Base-by-base conservation (phyloP, 2,113 vertebrate species). In the Kryptolebias marmoratus region DNA sequence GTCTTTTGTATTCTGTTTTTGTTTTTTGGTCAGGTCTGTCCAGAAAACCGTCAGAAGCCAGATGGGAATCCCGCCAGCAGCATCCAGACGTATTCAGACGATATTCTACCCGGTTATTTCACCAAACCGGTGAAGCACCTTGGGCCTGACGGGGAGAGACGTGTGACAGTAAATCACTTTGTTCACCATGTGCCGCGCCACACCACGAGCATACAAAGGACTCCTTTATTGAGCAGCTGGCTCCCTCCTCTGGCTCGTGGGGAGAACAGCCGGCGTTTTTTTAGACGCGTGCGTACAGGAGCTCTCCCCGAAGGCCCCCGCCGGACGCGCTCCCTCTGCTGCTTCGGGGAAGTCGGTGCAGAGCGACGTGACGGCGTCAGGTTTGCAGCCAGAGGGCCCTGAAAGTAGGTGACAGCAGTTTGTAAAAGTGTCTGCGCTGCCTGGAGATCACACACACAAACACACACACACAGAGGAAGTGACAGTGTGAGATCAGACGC, bases 191-290 rank as follows among this genome's bases (percentile, higher is more conserved):
- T 87, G 80, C 83, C 84, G 79, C 80, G 76, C 78, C 59, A 81
- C 77, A 72, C 75, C 82, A 68, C 74, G 79, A 64, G 57, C 55
- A 74, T 88, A 87, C 88, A 87, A 88, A 86, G 83, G 75, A 81
- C 42, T 64, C 77, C 52, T 87, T 42, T 87, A 81, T 85, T 68
- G 67, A 68, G 42, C 63, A 63, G 61, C 57, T 92, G 88, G 88
- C 91, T 83, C 90, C 92, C 91, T 83, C 92, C 65, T 85, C 82
- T 86, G 92, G 90, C 22, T 77, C 52, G 59, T 47, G 39, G 14
- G 49, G 82, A 71, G 79, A 88, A 77, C 65, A 54, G 48, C 73
- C 68, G 31, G 57, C 36, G 27, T 32, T 52, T 22, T 22, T 22
- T 22, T 22, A 22, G 22, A 22, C 22, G 22, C 22, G 22, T 22